Evolutionary conservation across 2,888 invertebrate species (phyloP).

Genomic region (Caenorhabditis virilis): DNA sequence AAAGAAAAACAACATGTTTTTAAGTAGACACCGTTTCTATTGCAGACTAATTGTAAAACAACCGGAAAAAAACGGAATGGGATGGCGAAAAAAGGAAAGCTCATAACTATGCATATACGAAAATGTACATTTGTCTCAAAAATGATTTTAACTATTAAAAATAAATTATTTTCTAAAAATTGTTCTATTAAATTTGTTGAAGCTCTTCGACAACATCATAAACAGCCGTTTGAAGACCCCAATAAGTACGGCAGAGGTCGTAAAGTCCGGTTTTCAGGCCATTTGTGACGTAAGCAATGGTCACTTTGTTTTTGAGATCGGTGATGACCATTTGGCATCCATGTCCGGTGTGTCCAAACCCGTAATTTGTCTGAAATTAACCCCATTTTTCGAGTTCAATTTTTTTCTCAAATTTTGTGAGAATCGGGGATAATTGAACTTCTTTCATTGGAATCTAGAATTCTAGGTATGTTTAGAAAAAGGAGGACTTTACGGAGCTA

Average conservation of each 20-base stretch:
- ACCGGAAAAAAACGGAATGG: no score
- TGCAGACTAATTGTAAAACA: no score
- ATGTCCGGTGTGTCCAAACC: conserved; percentile 56
- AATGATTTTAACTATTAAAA: neutral
- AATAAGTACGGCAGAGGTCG: conserved; percentile 46
- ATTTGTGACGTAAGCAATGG: conserved; percentile 52
- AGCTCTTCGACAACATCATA: conserved; percentile 44
- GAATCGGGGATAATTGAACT: neutral
- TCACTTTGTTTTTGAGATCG: conserved; percentile 44
- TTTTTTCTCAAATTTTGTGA: neutral
- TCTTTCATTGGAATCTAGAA: no score
- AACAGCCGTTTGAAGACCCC: conserved; percentile 39
- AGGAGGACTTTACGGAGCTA: no score
- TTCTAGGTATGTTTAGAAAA: no score
- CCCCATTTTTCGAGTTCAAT: no score
- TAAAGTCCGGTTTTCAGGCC: conserved; percentile 52
- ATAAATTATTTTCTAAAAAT: neutral
- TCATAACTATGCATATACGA: conserved; percentile 30
- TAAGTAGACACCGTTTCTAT: no score
- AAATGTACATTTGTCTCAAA: neutral
- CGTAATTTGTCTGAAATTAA: conserved; percentile 41
- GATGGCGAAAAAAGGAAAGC: conserved; percentile 16
- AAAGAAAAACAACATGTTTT: no score
- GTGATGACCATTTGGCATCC: conserved; percentile 53
- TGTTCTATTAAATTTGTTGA: conserved; percentile 9